Evolutionary conservation across 2,888 invertebrate species (phyloP).

Genomic region (Vanessa cardui): DNA sequence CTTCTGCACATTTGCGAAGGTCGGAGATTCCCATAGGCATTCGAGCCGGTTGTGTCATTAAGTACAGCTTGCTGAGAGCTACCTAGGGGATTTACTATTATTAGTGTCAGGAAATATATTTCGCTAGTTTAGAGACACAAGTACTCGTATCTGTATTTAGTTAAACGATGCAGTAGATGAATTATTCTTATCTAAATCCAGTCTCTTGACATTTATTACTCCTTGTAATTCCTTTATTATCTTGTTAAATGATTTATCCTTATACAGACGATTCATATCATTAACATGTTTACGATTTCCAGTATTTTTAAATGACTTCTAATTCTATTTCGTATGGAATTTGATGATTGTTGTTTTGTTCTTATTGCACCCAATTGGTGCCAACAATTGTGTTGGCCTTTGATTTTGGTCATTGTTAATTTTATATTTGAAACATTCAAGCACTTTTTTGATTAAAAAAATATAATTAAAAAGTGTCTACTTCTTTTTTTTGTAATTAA

Average conservation of each 20-base stretch:
- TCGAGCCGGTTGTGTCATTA: slow-evolving; percentile 35
- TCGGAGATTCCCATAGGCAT: slow-evolving; percentile 34
- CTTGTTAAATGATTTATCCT: neutral
- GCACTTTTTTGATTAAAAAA: no score
- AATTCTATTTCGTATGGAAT: no score
- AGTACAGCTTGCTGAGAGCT: slow-evolving; percentile 28
- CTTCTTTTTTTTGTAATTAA: neutral
- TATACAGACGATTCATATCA: neutral
- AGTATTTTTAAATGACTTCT: no score
- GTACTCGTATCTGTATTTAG: slow-evolving; percentile 5
- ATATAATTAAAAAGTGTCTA: neutral
- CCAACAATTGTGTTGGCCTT: no score
- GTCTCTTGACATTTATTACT: slow-evolving; percentile 2
- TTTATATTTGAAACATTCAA: no score
- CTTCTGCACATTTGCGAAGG: slow-evolving; percentile 10
- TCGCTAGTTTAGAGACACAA: slow-evolving; percentile 14
- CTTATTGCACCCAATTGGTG: no score
- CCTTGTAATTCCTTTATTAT: neutral
- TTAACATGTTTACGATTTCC: neutral
- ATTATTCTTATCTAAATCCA: neutral
- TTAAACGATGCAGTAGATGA: neutral
- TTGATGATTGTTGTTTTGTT: no score
- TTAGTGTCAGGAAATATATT: slow-evolving; percentile 32
- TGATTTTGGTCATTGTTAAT: no score
- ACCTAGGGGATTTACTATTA: slow-evolving; percentile 33